A percentile compares a stretch with the other conserved stretches of the same genome.
These are phyloP conservation scores for Knipowitschia caucasica DNA, from an alignment of 2,797 vertebrate species.

Conservation along the genomic window DNA sequence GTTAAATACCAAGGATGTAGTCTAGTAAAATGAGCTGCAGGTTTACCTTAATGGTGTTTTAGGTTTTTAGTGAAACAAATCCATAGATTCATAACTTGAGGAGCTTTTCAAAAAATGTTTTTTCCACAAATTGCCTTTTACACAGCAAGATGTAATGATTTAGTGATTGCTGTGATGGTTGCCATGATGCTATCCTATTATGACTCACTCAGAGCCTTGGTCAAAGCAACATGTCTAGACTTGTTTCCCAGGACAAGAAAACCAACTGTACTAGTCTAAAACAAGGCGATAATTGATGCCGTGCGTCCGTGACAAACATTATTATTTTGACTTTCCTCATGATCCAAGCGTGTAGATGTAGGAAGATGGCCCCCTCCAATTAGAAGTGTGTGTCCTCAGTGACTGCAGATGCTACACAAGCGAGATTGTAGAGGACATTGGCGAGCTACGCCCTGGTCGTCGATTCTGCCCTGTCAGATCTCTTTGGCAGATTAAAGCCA, in stretches of 20 bases:
- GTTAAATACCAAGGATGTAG: too few relatives aligned
- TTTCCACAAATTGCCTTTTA: background rate
- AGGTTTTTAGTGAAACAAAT: too few relatives aligned
- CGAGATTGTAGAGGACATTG: background rate
- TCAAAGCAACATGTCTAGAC: constrained; percentile 44
- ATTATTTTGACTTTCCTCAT: background rate
- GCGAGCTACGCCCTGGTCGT: background rate
- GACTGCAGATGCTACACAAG: constrained; percentile 1
- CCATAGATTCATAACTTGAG: too few relatives aligned
- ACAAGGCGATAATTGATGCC: constrained; percentile 20
- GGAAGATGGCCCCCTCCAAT: too few relatives aligned
- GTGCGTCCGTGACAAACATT: background rate
- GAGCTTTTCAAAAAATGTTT: too few relatives aligned
- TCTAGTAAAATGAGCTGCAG: too few relatives aligned
- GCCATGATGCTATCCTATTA: constrained; percentile 9
- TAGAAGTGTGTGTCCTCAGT: background rate
- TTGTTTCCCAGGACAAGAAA: constrained; percentile 34
- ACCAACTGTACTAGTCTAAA: constrained; percentile 2
- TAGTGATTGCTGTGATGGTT: background rate
- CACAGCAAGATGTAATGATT: background rate
- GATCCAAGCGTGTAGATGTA: background rate
- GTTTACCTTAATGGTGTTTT: too few relatives aligned
- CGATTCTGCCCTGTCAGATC: constrained; percentile 21
- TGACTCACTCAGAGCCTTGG: constrained; percentile 27
- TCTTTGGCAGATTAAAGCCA: constrained; percentile 24